Conservation (phyloP, 2,113 vertebrate species). For the Cariama cristata region DNA sequence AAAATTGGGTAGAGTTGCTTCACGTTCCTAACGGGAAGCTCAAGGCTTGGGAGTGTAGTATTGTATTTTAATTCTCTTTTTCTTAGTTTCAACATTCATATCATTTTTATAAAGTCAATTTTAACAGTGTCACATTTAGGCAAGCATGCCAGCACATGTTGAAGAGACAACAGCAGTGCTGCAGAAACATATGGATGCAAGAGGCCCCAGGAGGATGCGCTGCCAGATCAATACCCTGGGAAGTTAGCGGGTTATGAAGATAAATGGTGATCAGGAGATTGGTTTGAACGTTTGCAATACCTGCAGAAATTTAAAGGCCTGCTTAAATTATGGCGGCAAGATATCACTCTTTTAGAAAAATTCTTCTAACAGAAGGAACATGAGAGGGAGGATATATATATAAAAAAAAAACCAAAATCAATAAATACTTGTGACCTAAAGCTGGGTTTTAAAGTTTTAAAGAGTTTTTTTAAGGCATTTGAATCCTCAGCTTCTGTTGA, state of each 20-base stretch:
- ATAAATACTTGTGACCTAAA: not conserved
- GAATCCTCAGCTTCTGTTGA: not conserved
- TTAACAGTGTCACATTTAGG: not conserved
- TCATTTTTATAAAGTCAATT: not conserved
- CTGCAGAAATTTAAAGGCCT: constrained; percentile 3
- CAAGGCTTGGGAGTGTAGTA: not conserved
- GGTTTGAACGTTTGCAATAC: not conserved
- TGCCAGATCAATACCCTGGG: not conserved
- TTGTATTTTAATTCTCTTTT: not conserved
- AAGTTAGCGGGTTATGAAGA: constrained; percentile 15
- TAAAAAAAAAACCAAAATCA: not conserved
- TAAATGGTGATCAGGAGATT: not conserved
- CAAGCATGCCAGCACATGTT: not conserved
- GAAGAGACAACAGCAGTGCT: not conserved
- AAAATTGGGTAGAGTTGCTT: not conserved
- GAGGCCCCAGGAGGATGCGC: not conserved
- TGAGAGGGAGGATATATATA: not conserved
- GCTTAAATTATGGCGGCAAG: not conserved
- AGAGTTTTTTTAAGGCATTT: not conserved
- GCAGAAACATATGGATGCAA: rapidly evolving
- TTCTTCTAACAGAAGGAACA: not conserved
- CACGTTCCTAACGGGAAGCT: not conserved
- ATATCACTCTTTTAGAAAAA: not conserved
- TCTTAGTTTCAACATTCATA: not conserved
- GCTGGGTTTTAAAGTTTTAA: not conserved